Base-by-base conservation (phyloP, 2,113 vertebrate genomes). In the Columba janthina region DNA sequence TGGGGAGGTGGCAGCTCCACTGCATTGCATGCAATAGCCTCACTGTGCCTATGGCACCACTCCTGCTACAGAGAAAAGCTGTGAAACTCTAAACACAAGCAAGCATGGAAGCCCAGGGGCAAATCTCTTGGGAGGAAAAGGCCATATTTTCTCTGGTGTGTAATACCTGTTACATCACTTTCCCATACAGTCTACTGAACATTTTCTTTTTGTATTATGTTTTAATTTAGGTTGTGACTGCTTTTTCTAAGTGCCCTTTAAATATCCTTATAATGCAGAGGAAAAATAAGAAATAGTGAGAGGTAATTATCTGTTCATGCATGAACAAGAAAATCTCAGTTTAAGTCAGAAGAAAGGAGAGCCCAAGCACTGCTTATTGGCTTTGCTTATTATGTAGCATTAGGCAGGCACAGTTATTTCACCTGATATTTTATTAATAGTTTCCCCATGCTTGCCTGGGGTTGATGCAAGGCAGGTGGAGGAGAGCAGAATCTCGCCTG, bases 221-320 rank as follows among this genome's bases (percentile, higher is more conserved):
- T 94, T 77, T 73, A 48, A 92, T 73, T 93, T 89, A 84, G 40
- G 17, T 65, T 90, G 36, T 65, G 51, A 61, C 57, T 46, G 36
- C 34, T 81, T 96, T 89, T 66, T 73, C 64, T 67, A 85, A 64
- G 34, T 67, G 77, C 11, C 67, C 46, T 94, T 93, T 94, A 90
- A 95, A 90, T 85, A 87, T 51, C 58, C 50, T 91, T 74, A 54
- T 85, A 85, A 78, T 64, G 96, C 80, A 93, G 92, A 71, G 74
- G 88, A 97, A 94, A 42, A 53, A 29, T 25, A 56, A 36, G 64
- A 76, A 89, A 70, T 3, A 79, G 56, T 64, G 61, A 90, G 42
- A 82, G 5, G 5, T 93, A 90, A 84, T 93, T 96, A 81, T 46
- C n/a, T 85, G 64, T 86, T 83, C 26, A 57, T 66, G 65, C 44